Conservation (phyloP, 2,888 invertebrate genomes). For the Arrhopalites spinosus region DNA sequence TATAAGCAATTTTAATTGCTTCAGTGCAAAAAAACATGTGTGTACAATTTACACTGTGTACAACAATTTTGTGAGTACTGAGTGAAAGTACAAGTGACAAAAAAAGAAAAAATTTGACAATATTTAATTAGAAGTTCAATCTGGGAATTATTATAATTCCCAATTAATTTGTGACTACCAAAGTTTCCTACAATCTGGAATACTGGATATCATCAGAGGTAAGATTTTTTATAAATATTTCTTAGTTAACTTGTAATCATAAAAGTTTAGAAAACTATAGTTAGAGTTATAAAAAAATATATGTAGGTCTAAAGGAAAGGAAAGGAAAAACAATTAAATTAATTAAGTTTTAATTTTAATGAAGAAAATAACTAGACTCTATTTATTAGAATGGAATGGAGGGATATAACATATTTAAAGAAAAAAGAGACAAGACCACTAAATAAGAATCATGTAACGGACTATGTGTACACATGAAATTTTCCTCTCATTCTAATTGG, state of each 20-base stretch:
- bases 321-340: background rate
- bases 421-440: no score
- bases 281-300: no score
- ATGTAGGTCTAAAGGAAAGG: no score
- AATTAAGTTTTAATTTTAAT: no score
- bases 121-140: background rate
- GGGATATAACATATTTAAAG: no score
- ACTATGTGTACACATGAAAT: no score
- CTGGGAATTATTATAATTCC: constrained; percentile 34
- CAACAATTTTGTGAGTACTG: background rate
- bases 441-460: no score
- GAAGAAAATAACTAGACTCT: no score
- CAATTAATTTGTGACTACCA: constrained; percentile 26
- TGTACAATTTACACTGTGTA: background rate
- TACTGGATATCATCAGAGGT: constrained; percentile 43
- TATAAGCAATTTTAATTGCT: background rate
- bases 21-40: background rate
- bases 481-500: no score
- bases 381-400: no score
- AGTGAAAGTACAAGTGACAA: no score
- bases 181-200: constrained; percentile 35
- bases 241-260: background rate
- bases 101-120: background rate
- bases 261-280: no score
- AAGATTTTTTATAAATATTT: background rate